These are phyloP conservation scores for Mungos mungo DNA, from an alignment of 2,113 vertebrate species.

Conservation along the genomic window DNA sequence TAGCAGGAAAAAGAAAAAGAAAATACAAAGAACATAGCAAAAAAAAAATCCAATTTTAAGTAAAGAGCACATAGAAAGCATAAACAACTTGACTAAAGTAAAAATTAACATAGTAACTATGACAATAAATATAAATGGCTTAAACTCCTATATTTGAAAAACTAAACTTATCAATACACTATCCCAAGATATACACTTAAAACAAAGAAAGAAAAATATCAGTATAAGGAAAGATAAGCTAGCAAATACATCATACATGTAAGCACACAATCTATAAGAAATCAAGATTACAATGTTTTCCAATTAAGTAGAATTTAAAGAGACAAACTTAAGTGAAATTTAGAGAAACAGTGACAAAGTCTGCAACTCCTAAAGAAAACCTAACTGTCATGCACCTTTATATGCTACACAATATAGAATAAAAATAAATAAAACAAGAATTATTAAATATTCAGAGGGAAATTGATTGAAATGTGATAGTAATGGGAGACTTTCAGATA, in stretches of 20 bases:
- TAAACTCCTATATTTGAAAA: background rate
- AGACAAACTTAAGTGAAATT: constrained; percentile 10
- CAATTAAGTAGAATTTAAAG: constrained; percentile 17
- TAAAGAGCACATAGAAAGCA: background rate
- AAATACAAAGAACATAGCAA: background rate
- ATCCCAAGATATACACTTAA: background rate
- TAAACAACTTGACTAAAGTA: background rate
- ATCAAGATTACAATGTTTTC: background rate
- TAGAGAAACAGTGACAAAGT: background rate
- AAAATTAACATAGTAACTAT: background rate
- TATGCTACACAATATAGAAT: background rate
- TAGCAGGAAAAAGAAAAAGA: background rate
- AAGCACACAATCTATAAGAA: background rate
- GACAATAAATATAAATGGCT: constrained; percentile 16
- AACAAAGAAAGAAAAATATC: background rate
- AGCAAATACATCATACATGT: background rate
- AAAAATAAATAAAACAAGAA: constrained; percentile 2
- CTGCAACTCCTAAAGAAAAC: background rate
- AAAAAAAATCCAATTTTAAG: background rate
- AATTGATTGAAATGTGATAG: background rate
- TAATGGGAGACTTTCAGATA: background rate
- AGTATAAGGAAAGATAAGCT: background rate
- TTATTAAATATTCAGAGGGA: background rate
- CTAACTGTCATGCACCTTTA: background rate
- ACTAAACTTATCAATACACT: background rate